These are phyloP conservation scores for Aplocera efformata DNA, from an alignment of 2,888 invertebrate species.

Conservation along the genomic window DNA sequence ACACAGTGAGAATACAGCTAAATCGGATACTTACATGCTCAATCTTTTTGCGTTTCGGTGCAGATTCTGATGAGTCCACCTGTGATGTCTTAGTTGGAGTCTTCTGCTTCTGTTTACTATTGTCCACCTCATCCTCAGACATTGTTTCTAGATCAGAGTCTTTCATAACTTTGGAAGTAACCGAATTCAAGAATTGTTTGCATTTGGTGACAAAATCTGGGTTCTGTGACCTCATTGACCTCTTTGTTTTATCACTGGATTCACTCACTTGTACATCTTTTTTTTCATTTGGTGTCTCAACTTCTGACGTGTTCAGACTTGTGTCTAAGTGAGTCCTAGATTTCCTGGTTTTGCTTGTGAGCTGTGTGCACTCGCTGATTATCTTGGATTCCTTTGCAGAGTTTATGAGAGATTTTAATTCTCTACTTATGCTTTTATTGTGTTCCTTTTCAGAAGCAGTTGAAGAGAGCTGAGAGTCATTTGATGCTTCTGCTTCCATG, in stretches of 20 bases:
- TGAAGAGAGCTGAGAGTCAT: slow-evolving; percentile 51
- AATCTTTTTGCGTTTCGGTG: slow-evolving; percentile 42
- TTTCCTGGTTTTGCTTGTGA: slow-evolving; percentile 73
- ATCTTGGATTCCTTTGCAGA: slow-evolving; percentile 85
- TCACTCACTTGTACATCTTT: slow-evolving; percentile 58
- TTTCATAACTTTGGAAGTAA: slow-evolving; percentile 60
- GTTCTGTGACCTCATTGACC: slow-evolving; percentile 83
- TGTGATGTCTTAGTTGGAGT: slow-evolving; percentile 36
- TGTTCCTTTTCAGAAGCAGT: slow-evolving; percentile 62
- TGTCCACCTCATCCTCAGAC: slow-evolving; percentile 42
- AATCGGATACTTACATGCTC: slow-evolving; percentile 38
- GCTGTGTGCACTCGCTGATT: slow-evolving; percentile 78
- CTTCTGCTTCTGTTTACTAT: slow-evolving; percentile 31
- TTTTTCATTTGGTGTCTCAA: slow-evolving; percentile 53
- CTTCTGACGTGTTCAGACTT: slow-evolving; percentile 60
- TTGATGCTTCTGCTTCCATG: slow-evolving; percentile 44
- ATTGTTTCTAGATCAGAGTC: slow-evolving; percentile 48
- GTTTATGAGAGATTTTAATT: slow-evolving; percentile 82
- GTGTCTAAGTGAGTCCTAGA: slow-evolving; percentile 70
- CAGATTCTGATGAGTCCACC: slow-evolving; percentile 24
- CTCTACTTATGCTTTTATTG: slow-evolving; percentile 73
- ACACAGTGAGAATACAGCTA: too few relatives aligned
- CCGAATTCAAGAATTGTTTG: slow-evolving; percentile 80
- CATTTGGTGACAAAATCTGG: slow-evolving; percentile 83
- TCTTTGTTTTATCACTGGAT: slow-evolving; percentile 59